Evolutionary conservation across 2,113 vertebrate species (phyloP).

Genomic region (Isichthys henryi): DNA sequence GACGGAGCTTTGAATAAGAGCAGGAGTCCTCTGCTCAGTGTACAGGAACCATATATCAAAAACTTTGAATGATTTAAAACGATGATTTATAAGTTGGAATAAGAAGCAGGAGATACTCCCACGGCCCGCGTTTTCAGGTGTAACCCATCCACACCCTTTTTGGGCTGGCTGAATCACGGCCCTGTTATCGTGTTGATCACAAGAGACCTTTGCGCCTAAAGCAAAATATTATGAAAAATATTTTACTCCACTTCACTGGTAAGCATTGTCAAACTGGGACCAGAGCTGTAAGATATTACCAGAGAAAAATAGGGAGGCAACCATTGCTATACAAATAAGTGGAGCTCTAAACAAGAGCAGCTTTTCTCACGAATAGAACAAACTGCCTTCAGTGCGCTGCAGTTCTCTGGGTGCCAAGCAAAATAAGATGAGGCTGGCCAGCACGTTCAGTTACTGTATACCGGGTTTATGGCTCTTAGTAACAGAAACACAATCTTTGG

Average conservation of each 20-base stretch:
- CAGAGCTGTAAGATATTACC: not conserved
- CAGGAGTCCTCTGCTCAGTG: not conserved
- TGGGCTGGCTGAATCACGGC: not conserved
- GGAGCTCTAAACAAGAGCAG: not conserved
- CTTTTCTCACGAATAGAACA: not conserved
- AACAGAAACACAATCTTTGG: not conserved
- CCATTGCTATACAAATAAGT: not conserved
- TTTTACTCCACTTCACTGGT: not conserved
- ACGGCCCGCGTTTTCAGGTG: not conserved
- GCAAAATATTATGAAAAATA: not conserved
- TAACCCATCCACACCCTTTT: not conserved
- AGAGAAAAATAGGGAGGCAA: not conserved
- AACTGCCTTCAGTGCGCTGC: not conserved
- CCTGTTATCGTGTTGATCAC: not conserved
- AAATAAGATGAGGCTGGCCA: not conserved
- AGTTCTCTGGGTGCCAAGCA: not conserved
- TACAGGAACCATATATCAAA: not conserved
- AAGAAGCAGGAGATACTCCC: not conserved
- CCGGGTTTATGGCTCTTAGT: not conserved
- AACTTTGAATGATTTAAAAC: not conserved
- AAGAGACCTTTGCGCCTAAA: not conserved
- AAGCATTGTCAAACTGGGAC: not conserved
- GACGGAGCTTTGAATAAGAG: not conserved
- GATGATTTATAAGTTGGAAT: not conserved
- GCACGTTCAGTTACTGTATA: not conserved